These are phyloP conservation scores for Anastrepha obliqua DNA, from an alignment of 1,140 invertebrate species.

Conservation along the genomic window DNA sequence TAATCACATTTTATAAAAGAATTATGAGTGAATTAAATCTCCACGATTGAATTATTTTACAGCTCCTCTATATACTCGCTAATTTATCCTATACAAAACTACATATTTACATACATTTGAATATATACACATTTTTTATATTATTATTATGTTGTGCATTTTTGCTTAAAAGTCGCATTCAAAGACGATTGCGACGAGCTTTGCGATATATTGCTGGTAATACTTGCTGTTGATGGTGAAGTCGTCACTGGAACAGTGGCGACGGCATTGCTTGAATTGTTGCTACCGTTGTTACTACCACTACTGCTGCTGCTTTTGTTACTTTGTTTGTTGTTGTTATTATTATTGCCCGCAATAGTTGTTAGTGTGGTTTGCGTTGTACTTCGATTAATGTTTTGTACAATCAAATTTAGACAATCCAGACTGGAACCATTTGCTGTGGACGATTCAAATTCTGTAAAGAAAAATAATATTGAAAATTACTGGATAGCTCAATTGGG, in stretches of 20 bases:
- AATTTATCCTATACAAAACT: no score
- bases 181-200: slow-evolving; percentile 59
- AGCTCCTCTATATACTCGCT: no score
- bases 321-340: neutral
- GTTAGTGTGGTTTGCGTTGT: slow-evolving; percentile 56
- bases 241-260: slow-evolving; percentile 23
- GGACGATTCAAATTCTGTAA: slow-evolving; percentile 60
- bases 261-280: slow-evolving; percentile 11
- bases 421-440: slow-evolving; percentile 76
- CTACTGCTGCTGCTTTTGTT: slow-evolving; percentile 60
- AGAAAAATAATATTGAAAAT: neutral
- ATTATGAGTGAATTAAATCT: no score
- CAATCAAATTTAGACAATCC: slow-evolving; percentile 80
- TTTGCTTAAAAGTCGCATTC: slow-evolving; percentile 69
- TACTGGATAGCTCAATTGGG: neutral
- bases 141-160: slow-evolving; percentile 67
- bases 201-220: slow-evolving; percentile 48
- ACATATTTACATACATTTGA: neutral
- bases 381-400: slow-evolving; percentile 78
- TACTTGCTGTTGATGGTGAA: slow-evolving; percentile 56
- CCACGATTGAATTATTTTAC: no score
- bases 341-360: slow-evolving; percentile 55
- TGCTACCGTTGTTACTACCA: slow-evolving; percentile 11
- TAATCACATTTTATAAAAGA: no score
- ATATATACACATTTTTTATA: neutral